Evolutionary conservation across 2,888 invertebrate genomes (phyloP), one percentile per base, ranked within the genome.

Genomic region (Tridacna gigas): DNA sequence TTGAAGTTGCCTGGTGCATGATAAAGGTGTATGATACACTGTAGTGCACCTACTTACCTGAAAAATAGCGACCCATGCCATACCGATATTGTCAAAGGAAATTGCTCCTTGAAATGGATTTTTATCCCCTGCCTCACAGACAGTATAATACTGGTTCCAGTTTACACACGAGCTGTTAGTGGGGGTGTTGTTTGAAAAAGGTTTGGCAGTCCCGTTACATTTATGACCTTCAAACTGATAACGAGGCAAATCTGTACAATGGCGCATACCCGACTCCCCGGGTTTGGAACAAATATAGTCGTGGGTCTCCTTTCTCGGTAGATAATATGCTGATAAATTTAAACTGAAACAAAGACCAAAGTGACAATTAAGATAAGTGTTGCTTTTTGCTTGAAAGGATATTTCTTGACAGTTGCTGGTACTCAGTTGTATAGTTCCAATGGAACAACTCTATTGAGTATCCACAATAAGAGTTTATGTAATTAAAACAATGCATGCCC

Each of bases 11-110:
- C 37, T 37, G 37, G 3, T 2, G 7, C 37, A 37, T 37, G 37
- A 37, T 37, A 37, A 37, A 37, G 37, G 3, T 37, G 37, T 7
- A 37, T 37, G 37, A 37, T 37, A 37, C 7, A 37, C 37, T 37
- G 37, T 7, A 37, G 7, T 37, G 37, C 37, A 37, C 37, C 37
- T 51, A 71, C 71, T 12, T n/a, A 99, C 99, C 96, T 99, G 96
- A 96, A 99, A 99, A 95, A 99, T 99, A 90, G 99, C 99, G 88
- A 99, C 99, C 99, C 99, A 99, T 37, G 99, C 99, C 92, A 99
- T 97, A 89, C 99, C 99, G 93, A 99, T 99, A 95, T 99, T 99
- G 96, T 99, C 99, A 95, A 99, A 99, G 63, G 99, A 99, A 94
- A 99, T 99, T 81, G 99, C 99, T 85, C 99, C 99, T 95, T 98